Percentiles rank a stretch among this genome's conserved stretches.
These are phyloP conservation scores for Clanis bilineata DNA, from an alignment of 2,888 invertebrate species.

Conservation along the genomic window DNA sequence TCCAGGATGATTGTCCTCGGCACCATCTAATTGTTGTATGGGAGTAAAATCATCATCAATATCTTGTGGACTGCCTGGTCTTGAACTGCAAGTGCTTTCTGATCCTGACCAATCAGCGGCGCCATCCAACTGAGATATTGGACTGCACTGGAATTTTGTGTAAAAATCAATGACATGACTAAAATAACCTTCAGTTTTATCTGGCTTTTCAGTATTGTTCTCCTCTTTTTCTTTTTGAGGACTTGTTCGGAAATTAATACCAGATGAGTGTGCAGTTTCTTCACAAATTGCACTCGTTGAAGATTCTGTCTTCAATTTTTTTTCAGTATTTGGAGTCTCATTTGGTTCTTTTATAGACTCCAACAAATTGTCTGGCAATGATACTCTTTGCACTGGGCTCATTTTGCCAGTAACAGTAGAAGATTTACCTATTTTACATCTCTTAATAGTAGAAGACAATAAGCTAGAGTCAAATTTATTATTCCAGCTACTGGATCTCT, in stretches of 20 bases:
- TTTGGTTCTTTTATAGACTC: slow-evolving; percentile 61
- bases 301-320: slow-evolving; percentile 62
- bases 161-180: slow-evolving; percentile 79
- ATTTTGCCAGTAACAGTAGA: slow-evolving; percentile 71
- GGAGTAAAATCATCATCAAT: slow-evolving; percentile 62
- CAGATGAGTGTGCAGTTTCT: slow-evolving; percentile 71
- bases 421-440: slow-evolving; percentile 84
- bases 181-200: slow-evolving; percentile 71
- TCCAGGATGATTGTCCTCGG: slow-evolving; percentile 82
- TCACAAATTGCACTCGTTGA: slow-evolving; percentile 52
- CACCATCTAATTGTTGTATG: slow-evolving; percentile 87
- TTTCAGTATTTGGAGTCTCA: slow-evolving; percentile 50
- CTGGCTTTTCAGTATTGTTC: slow-evolving; percentile 51
- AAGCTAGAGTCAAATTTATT: slow-evolving; percentile 85
- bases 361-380: slow-evolving; percentile 53
- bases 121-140: slow-evolving; percentile 87
- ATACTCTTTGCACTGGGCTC: slow-evolving; percentile 64
- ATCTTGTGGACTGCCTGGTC: slow-evolving; percentile 68
- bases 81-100: slow-evolving; percentile 74
- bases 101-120: slow-evolving; percentile 86
- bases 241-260: slow-evolving; percentile 65
- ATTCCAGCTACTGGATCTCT: slow-evolving; percentile 87
- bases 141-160: slow-evolving; percentile 79
- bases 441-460: slow-evolving; percentile 84
- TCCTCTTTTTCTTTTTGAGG: slow-evolving; percentile 72